Conservation (phyloP, 1,140 invertebrate species). For the Adoxophyes honmai region DNA sequence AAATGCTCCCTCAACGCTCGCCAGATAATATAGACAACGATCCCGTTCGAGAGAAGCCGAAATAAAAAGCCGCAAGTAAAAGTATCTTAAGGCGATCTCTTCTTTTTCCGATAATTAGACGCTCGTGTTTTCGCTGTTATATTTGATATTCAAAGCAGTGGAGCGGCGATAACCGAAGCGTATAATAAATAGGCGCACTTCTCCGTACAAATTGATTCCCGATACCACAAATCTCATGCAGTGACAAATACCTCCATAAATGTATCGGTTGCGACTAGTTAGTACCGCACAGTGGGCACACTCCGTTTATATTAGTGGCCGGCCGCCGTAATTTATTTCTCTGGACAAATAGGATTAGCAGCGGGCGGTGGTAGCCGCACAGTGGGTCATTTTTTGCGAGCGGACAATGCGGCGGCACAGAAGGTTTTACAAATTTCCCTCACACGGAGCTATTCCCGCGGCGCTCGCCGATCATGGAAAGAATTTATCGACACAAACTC, state of each 20-base stretch:
- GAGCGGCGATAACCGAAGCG: too few species aligned
- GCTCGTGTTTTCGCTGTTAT: too few species aligned
- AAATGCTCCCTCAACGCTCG: too few species aligned
- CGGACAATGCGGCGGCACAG: conserved; percentile 27
- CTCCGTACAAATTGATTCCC: conserved; percentile 1
- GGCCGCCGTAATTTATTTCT: conserved; percentile 33
- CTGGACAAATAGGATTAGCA: conserved; percentile 40
- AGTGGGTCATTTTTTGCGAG: conserved; percentile 35
- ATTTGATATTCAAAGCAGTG: too few species aligned
- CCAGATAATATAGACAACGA: too few species aligned
- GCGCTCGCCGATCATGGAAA: background rate
- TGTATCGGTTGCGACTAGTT: conserved; percentile 14
- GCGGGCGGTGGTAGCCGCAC: conserved; percentile 23
- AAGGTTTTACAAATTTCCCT: conserved; percentile 17
- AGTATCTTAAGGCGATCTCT: too few species aligned
- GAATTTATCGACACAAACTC: background rate
- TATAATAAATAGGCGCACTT: too few species aligned
- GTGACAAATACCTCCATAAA: conserved; percentile 27
- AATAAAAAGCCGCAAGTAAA: too few species aligned
- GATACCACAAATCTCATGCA: conserved; percentile 14
- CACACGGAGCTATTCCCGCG: background rate
- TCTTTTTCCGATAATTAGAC: too few species aligned
- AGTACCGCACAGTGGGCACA: conserved; percentile 18
- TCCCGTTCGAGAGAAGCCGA: too few species aligned
- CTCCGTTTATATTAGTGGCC: conserved; percentile 29